phyloP scores from a whole-genome alignment of 1,140 invertebrate species.

The Mercenaria mercenaria region DNA sequence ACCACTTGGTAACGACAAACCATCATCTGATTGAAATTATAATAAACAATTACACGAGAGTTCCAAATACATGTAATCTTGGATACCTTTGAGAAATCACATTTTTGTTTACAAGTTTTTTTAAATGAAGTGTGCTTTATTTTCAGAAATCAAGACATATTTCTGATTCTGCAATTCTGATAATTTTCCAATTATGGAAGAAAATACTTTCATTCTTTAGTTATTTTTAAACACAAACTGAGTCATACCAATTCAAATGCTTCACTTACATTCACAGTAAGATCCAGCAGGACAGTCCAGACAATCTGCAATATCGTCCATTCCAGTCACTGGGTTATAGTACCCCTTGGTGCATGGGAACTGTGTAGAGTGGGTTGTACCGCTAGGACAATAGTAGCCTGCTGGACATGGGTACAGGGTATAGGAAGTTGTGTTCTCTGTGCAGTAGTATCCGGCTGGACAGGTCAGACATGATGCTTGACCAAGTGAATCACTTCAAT shows the following conservation, averaged over 20 bases:
- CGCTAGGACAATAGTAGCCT: slow-evolving; percentile 83
- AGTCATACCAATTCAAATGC: too few species aligned
- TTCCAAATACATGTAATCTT: neutral
- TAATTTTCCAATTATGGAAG: too few species aligned
- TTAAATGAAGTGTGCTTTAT: neutral
- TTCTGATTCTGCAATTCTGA: too few species aligned
- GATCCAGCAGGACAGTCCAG: slow-evolving; percentile 81
- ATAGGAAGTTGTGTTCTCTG: slow-evolving; percentile 80
- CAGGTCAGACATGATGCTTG: slow-evolving; percentile 78
- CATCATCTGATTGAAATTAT: slow-evolving; percentile 77
- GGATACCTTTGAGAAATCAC: neutral
- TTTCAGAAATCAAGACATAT: too few species aligned
- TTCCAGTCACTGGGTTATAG: slow-evolving; percentile 81
- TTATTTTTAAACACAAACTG: too few species aligned
- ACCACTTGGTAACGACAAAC: slow-evolving; percentile 76
- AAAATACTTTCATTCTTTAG: too few species aligned
- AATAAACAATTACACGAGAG: too few species aligned
- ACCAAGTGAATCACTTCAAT: slow-evolving; percentile 77
- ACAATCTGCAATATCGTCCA: slow-evolving; percentile 78
- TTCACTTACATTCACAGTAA: slow-evolving; percentile 81
- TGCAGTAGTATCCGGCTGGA: slow-evolving; percentile 83
- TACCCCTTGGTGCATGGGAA: slow-evolving; percentile 82
- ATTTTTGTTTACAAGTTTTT: neutral
- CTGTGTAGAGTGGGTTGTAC: slow-evolving; percentile 77
- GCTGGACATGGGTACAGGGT: slow-evolving; percentile 75